phyloP scores from a whole-genome alignment of 2,888 invertebrate genomes.

The Margaritifera margaritifera region DNA sequence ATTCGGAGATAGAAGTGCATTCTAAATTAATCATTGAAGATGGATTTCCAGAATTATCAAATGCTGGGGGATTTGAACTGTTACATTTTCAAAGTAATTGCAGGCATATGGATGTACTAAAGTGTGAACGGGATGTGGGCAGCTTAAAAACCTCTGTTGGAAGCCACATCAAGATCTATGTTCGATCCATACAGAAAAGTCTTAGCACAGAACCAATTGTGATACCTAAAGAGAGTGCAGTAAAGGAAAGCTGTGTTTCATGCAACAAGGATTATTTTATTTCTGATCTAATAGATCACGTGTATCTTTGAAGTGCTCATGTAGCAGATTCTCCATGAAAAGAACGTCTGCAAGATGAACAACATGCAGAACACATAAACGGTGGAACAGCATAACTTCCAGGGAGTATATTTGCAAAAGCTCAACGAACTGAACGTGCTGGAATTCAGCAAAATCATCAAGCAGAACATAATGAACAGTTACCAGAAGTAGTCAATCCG shows the following conservation, averaged over 20 bases:
- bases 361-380: no score
- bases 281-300: conserved; percentile 10
- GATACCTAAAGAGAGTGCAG: background rate
- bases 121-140: conserved; percentile 13
- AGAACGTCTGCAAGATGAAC: no score
- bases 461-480: conserved; percentile 1
- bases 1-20: background rate
- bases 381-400: no score
- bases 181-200: conserved; percentile 23
- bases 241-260: conserved; percentile 7
- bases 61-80: conserved; percentile 23
- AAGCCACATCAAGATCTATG: conserved; percentile 16
- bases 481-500: no score
- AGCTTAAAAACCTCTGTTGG: conserved; percentile 16
- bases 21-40: background rate
- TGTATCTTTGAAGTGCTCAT: conserved; percentile 1
- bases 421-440: background rate
- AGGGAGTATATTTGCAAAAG: no score
- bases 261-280: conserved; percentile 9
- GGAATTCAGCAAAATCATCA: background rate
- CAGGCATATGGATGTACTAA: conserved; percentile 8
- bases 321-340: background rate
- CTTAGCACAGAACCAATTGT: conserved; percentile 1
- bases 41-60: conserved; percentile 13
- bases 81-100: conserved; percentile 16